Evolutionary conservation across 2,888 invertebrate genomes (phyloP), one percentile per base, ranked within the genome.

Genomic region (Sericinus montela): DNA sequence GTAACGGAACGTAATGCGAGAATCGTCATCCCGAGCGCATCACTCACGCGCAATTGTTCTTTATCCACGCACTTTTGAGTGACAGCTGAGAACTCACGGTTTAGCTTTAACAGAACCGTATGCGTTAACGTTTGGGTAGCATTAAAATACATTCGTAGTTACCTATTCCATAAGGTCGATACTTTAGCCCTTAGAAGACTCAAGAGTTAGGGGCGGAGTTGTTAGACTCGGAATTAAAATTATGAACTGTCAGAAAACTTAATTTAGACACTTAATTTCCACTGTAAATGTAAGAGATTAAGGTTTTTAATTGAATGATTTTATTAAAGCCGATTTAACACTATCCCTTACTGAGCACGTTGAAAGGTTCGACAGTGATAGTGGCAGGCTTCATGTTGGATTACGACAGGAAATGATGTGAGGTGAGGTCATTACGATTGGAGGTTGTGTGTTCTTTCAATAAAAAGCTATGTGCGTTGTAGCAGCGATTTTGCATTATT

Each of bases 331-430:
- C 56, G 58, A 64, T 63, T 63, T 58, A 60, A 62, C 59, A 65
- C 51, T 57, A 58, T 56, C 60, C 59, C 45, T 53, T 14, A 43
- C 42, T 30, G 34, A 30, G n/a, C 11, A 11, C 41, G 43, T 39
- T 44, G 48, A 48, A 39, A 69, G 69, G 72, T 72, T 78, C 69
- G 75, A 69, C 74, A 71, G 67, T 80, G 75, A 80, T 19, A n/a
- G n/a, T 76, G 66, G 77, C 62, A 66, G 72, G 71, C 11, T 34
- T 38, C 11, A 25, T 29, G 30, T 39, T 25, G 43, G 38, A 48
- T 43, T 48, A 38, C 32, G 37, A 52, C 56, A 49, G 52, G 48
- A 49, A 58, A 58, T 52, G 51, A 58, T 53, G 59, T 58, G 34
- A 15, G 37, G 59, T 58, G 34, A 15, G 37, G 32, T 44, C 44